Conservation (phyloP, 2,113 vertebrate species). For the Carettochelys insculpta region DNA sequence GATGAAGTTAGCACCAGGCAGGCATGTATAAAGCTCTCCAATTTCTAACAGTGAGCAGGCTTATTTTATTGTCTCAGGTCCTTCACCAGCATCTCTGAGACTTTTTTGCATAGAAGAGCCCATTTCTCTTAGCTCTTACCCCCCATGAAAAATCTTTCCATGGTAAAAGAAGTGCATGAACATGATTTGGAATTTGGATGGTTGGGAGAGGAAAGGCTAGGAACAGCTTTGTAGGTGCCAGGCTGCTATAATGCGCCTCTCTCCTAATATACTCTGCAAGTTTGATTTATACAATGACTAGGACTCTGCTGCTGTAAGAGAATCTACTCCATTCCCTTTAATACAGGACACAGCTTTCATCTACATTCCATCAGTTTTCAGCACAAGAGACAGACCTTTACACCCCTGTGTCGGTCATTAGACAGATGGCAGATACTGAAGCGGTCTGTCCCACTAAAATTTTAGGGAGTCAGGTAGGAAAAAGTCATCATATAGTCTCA, state of each 20-base stretch:
- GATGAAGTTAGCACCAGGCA: neutral
- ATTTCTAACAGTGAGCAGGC: neutral
- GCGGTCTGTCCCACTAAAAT: neutral
- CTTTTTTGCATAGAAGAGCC: neutral
- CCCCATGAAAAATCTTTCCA: neutral
- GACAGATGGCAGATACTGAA: neutral
- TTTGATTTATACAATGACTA: neutral
- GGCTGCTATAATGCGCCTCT: neutral
- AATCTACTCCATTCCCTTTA: neutral
- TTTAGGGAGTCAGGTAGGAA: neutral
- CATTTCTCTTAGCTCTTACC: neutral
- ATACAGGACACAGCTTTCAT: neutral
- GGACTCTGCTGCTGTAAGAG: neutral
- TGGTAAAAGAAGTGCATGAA: neutral
- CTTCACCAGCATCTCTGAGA: neutral
- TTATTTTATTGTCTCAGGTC: neutral
- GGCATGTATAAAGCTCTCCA: neutral
- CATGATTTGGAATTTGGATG: neutral
- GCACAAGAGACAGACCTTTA: neutral
- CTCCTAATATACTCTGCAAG: neutral
- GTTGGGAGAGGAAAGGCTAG: neutral
- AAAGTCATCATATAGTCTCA: neutral
- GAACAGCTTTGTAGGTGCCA: neutral
- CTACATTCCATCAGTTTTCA: neutral
- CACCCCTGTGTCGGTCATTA: neutral